Percentiles rank a stretch among this genome's conserved stretches.
Conservation (phyloP, 2,888 invertebrate species). For the Agrotis segetum region DNA sequence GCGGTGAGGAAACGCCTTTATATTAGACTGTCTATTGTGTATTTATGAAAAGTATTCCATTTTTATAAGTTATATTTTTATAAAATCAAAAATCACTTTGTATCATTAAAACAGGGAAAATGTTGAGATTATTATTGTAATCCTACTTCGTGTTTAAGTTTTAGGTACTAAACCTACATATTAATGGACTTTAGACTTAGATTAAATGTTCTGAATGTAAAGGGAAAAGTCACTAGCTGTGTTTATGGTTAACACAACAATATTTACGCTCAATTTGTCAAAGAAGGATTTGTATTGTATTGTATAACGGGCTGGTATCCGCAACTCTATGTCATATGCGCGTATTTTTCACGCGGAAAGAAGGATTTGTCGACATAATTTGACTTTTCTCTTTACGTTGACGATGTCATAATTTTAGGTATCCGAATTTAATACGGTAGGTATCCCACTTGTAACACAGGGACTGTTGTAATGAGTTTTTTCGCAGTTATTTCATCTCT, state of each 20-base stretch:
- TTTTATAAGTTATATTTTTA: neutral
- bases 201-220: neutral
- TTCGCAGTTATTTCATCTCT: neutral
- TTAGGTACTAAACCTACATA: conserved; percentile 38
- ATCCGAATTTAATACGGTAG: conserved; percentile 2
- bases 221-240: too few species aligned
- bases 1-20: too few species aligned
- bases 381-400: too few species aligned
- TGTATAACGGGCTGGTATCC: too few species aligned
- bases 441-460: neutral
- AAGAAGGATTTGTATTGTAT: neutral
- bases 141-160: conserved; percentile 42
- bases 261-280: too few species aligned
- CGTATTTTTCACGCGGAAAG: too few species aligned
- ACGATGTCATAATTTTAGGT: neutral
- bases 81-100: neutral
- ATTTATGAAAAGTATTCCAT: neutral
- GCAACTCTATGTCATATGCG: too few species aligned
- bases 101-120: conserved; percentile 17
- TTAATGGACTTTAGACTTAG: conserved; percentile 26
- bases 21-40: neutral
- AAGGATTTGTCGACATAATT: too few species aligned
- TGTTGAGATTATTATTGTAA: conserved; percentile 47
- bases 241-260: too few species aligned
- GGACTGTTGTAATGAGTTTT: neutral